These are phyloP conservation scores for Tigriopus japonicus DNA, from an alignment of 1,140 invertebrate species.

Conservation along the genomic window DNA sequence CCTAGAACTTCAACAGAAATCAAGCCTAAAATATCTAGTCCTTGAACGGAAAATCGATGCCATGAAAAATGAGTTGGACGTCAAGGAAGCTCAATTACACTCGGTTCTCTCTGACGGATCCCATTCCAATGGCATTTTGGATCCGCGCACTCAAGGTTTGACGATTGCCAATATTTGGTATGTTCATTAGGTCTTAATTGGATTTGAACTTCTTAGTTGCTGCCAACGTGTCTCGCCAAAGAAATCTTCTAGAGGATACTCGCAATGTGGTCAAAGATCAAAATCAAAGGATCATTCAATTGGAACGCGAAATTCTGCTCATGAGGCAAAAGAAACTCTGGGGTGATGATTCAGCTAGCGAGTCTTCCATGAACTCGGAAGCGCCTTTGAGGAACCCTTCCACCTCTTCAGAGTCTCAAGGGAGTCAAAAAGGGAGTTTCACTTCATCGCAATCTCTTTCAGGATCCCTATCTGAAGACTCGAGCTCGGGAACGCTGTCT, in stretches of 20 bases:
- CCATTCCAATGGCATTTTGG: background rate
- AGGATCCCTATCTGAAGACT: too few species aligned
- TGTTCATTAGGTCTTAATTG: too few species aligned
- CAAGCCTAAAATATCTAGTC: constrained; percentile 7
- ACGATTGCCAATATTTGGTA: too few species aligned
- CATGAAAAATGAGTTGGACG: constrained; percentile 5
- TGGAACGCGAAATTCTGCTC: background rate
- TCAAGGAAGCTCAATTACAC: constrained; percentile 4
- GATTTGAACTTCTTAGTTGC: background rate
- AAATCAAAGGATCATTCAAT: background rate
- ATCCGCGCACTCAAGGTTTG: background rate
- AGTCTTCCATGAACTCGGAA: background rate
- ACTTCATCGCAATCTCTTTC: too few species aligned
- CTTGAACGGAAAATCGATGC: constrained; percentile 12
- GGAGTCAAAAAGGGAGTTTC: too few species aligned
- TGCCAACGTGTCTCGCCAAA: background rate
- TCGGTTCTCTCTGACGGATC: background rate
- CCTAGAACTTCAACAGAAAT: constrained; percentile 12
- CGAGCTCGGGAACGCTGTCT: too few species aligned
- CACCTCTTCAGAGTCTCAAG: too few species aligned
- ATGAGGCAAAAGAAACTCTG: background rate
- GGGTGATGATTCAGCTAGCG: background rate
- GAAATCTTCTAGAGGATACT: background rate
- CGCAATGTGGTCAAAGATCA: background rate
- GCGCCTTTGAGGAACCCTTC: background rate